Evolutionary conservation across 2,888 invertebrate species (phyloP).

Genomic region (Pimpla rufipes): DNA sequence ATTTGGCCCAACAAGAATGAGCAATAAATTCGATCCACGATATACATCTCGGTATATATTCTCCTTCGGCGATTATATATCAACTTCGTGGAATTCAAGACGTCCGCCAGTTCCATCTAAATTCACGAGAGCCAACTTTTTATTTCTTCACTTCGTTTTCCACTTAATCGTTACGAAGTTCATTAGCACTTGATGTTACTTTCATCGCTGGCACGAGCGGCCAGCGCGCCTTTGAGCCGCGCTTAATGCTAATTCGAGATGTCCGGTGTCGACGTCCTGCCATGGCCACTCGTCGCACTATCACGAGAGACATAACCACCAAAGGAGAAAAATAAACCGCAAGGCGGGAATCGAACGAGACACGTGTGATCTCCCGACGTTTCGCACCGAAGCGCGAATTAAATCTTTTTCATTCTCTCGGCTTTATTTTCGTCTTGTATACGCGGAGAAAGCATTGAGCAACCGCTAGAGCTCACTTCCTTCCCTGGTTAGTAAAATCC

Average conservation of each 20-base stretch:
- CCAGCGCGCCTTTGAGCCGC: not conserved
- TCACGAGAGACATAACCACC: slow-evolving; percentile 8
- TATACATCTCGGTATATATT: not conserved
- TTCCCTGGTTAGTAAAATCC: no score
- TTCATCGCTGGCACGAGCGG: slow-evolving; percentile 1
- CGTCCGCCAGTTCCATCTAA: not conserved
- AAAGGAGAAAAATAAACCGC: not conserved
- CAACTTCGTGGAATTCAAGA: not conserved
- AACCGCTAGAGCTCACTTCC: slow-evolving; percentile 16
- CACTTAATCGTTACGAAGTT: not conserved
- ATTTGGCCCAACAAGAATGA: not conserved
- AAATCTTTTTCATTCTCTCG: not conserved
- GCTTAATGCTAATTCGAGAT: slow-evolving; percentile 30
- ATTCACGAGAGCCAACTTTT: not conserved
- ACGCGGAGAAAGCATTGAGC: not conserved
- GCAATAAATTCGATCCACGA: no score
- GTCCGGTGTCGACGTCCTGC: slow-evolving; percentile 20
- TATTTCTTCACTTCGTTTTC: not conserved
- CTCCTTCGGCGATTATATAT: not conserved
- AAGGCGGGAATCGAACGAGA: not conserved
- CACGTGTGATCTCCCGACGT: not conserved
- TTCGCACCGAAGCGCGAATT: slow-evolving; percentile 12
- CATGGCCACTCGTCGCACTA: slow-evolving; percentile 13
- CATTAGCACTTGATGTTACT: slow-evolving; percentile 32
- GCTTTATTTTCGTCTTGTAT: slow-evolving; percentile 12